Base-by-base conservation (phyloP, 2,113 vertebrate genomes). In the Esox niger region DNA sequence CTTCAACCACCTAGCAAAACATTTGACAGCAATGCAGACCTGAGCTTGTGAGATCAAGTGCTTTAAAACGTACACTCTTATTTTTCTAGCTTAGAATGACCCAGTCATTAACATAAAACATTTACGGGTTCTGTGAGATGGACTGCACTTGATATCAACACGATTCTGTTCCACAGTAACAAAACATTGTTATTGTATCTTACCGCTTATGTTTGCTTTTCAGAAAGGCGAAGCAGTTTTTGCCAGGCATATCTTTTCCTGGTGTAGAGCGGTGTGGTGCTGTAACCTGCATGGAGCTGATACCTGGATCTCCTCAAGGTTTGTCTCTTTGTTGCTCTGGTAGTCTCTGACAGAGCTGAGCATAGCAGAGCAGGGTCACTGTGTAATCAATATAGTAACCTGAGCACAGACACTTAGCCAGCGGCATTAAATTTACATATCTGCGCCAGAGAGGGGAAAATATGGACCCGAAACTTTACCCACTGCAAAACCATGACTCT, bases 371-470 rank as follows among this genome's bases (percentile, higher is more conserved):
- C 66, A 81, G 82, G 85, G 75, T 90, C 86, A 90, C 75, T 68
- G 23, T 88, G 91, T 90, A 92, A 93, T 88, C 86, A 80, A 93
- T 89, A 88, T 87, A 84, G 91, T 87, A 93, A 93, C 87, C 73
- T 69, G 91, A 93, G 90, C 90, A 66, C 72, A 76, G 76, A 81
- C 84, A 86, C 86, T 88, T 88, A 82, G 85, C 87, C 88, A 82
- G 87, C 75, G 83, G 91, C 90, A 93, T 93, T 92, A 93, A 93
- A 90, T 89, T 93, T 93, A 91, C 87, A 93, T 91, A 88, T 86
- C 76, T 74, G 31, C 65, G 62, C 73, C 10, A 47, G 71, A 74
- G 69, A 82, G 62, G 68, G 77, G 82, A 82, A 77, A 79, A 87
- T 76, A 74, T 75, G 68, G 61, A 78, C 71, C 62, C 43, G 47